Base-by-base conservation (phyloP, 2,888 invertebrate genomes). In the Stenodema calcarata region DNA sequence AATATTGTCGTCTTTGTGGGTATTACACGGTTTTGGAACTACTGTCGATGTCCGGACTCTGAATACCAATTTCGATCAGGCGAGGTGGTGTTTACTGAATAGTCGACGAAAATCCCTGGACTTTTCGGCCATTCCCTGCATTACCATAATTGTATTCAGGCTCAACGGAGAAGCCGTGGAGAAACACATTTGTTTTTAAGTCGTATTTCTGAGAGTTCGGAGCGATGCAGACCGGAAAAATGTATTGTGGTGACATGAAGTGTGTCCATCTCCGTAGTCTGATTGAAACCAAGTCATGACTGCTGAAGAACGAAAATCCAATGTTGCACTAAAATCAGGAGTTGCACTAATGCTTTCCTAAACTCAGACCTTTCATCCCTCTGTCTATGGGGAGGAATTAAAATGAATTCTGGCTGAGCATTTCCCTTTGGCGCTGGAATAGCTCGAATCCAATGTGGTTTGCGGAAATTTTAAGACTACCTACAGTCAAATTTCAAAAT, bases 1-100 rank as follows among this genome's bases (percentile, higher is more conserved):
- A 84, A 84, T 84, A 84, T 84, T 84, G 84, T 84, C 84, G 84
- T 84, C 84, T 84, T 84, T 84, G 84, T 84, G 84, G 84, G 70
- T 84, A 84, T 84, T 84, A 84, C 84, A 84, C 75, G 84, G 84
- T 84, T 84, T 84, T 73, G 84, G 84, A 84, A 84, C 84, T 84
- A 84, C 84, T 73, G 84, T 84, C 84, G 44, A 30, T 41, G 28
- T 7, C 28, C 47, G 84, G 41, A 54, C 28, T 44, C n/a, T 23
- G 84, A 84, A 84, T 84, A 70, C 75, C 6, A 44, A 84, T 30
- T 30, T 30, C 30, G n/a, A 28, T 28, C 12, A 7, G 9, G 23
- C 27, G 69, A 69, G 69, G 73, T n/a, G 73, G 35, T 73, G 41
- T 41, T 41, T 41, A 28, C 35, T 73, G 73, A 41, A 62, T 62